Evolutionary conservation across 2,797 vertebrate species (phyloP).

Genomic region (Falco naumanni): DNA sequence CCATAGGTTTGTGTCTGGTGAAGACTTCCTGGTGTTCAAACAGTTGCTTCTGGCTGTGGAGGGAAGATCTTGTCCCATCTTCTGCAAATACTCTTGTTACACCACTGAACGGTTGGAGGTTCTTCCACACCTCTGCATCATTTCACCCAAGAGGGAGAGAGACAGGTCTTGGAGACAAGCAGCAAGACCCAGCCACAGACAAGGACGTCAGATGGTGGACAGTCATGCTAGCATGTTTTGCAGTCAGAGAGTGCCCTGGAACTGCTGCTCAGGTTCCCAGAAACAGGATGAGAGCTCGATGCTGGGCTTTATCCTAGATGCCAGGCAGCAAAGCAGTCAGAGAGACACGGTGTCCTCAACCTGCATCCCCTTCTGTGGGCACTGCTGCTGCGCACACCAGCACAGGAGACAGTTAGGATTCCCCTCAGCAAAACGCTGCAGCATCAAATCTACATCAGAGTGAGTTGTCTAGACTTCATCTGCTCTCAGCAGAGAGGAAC

Average conservation of each 20-base stretch:
- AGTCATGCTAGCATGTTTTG: background rate
- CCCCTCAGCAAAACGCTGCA: conserved; percentile 67
- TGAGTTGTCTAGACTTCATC: conserved; percentile 40
- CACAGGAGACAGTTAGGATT: conserved; percentile 38
- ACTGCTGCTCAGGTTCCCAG: background rate
- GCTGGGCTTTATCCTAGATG: background rate
- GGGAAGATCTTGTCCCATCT: background rate
- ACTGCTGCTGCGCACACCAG: background rate
- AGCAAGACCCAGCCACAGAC: background rate
- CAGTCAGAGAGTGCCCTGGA: background rate
- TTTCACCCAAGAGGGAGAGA: background rate
- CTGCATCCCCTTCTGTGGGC: background rate
- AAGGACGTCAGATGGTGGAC: background rate
- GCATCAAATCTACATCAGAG: conserved; percentile 69
- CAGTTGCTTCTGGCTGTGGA: background rate
- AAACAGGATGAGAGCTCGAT: rapidly evolving
- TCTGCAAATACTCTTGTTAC: background rate
- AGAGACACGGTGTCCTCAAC: background rate
- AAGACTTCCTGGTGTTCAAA: background rate
- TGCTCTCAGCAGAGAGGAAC: conserved; percentile 41
- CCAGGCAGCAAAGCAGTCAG: background rate
- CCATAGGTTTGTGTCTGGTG: background rate
- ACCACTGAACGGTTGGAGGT: background rate
- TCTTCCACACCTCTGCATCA: background rate
- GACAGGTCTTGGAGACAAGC: background rate